Base-by-base conservation (phyloP, 2,888 invertebrate genomes). In the Octonoba sinensis region DNA sequence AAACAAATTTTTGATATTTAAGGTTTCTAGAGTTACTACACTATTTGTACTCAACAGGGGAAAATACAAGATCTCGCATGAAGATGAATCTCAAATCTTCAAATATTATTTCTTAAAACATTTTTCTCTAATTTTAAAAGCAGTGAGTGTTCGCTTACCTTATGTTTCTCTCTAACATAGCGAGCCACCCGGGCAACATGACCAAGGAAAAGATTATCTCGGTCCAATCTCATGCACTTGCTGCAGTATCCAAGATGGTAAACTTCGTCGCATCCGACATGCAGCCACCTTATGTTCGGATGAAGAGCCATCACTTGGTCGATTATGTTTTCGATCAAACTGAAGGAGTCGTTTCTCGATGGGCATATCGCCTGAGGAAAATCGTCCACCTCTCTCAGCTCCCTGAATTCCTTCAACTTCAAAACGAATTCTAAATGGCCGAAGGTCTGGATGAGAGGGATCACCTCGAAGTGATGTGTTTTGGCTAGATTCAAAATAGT, bases 151-250 rank as follows among this genome's bases (percentile, higher is more conserved):
- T 36, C 8, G 36, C 59, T 59, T 70, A 75, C 76, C 44, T 90
- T 89, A 88, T 92, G 92, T 71, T 90, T 91, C 6, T 89, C 88
- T 62, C 90, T 91, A n/a, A 93, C 91, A 84, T 92, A 91, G 46
- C 71, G 78, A n/a, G 91, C 91, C 24, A 93, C 91, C 82, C 90
- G 90, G 8, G 82, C 82, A 24, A 84, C 82, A 57, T 84, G 84
- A 0, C 65, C 64, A 20, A 84, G 49, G 46, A 84, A 84, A 16
- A 84, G 60, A 16, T 82, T 84, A 24, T 84, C 84, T 8, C 84
- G 44, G 49, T 84, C 84, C 62, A 82, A n/a, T 11, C 74, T 71
- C 82, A 82, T 82, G 49, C 84, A 84, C 46, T 83, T 82, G 69
- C 70, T 75, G 86, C 83, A 67, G 36, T 85, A 77, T n/a, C 85